These are phyloP conservation scores for Eumaeus atala DNA, from an alignment of 1,140 invertebrate species.

Conservation along the genomic window DNA sequence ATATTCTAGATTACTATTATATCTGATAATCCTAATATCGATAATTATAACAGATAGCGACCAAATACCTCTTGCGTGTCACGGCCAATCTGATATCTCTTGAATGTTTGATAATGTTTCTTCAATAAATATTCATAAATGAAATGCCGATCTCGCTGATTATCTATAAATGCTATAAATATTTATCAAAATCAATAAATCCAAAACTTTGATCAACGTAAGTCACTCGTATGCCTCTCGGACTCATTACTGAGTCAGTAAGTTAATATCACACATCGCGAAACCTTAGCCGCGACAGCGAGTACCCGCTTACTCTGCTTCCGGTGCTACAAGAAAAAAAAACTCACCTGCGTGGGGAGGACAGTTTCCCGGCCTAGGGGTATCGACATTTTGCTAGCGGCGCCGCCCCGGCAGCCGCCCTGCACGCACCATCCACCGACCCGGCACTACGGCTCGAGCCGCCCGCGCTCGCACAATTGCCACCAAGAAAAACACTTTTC, in stretches of 20 bases:
- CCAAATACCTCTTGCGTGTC: slow-evolving; percentile 2
- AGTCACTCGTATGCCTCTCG: background rate
- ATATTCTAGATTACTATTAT: too few species aligned
- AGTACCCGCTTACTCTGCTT: slow-evolving; percentile 18
- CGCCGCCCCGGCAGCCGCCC: slow-evolving; percentile 66
- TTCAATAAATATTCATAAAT: too few species aligned
- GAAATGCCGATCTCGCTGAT: too few species aligned
- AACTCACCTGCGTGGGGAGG: slow-evolving; percentile 66
- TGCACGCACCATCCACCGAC: slow-evolving; percentile 64
- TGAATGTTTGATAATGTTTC: background rate
- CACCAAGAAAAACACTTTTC: slow-evolving; percentile 59
- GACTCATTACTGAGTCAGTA: background rate
- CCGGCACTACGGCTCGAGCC: slow-evolving; percentile 47
- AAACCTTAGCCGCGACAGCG: slow-evolving; percentile 4
- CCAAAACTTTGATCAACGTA: background rate
- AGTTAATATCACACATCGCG: background rate
- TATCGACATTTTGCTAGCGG: slow-evolving; percentile 72
- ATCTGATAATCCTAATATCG: too few species aligned
- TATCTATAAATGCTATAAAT: too few species aligned
- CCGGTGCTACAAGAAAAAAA: slow-evolving; percentile 39
- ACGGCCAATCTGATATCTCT: slow-evolving; percentile 5
- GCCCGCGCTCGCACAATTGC: slow-evolving; percentile 33
- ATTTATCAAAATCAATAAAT: too few species aligned
- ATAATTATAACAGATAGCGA: too few species aligned
- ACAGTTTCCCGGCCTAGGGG: slow-evolving; percentile 67